Evolutionary conservation across 2,113 vertebrate genomes (phyloP).

Genomic region (Siphamia tubifer): DNA sequence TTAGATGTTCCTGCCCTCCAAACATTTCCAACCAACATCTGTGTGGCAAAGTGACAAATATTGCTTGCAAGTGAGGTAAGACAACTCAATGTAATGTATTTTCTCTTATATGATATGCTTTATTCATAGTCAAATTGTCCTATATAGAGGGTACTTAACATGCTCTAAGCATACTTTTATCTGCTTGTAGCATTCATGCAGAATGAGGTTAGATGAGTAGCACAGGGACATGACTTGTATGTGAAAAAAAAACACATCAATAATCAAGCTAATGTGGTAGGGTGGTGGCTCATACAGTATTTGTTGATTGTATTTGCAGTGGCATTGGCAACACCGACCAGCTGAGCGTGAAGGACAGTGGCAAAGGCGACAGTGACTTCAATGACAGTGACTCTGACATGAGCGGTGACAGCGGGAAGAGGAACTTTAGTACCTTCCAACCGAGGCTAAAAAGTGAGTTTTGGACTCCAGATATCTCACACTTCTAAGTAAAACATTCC

Average conservation of each 20-base stretch:
- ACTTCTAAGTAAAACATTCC: not conserved
- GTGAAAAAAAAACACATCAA: conserved; percentile 49
- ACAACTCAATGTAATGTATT: conserved; percentile 20
- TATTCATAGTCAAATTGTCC: conserved; percentile 13
- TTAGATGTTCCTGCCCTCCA: conserved; percentile 75
- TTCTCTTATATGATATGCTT: conserved; percentile 10
- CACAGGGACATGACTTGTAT: not conserved
- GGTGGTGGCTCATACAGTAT: conserved; percentile 59
- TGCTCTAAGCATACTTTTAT: conserved; percentile 10
- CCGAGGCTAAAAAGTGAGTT: conserved; percentile 67
- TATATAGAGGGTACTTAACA: conserved; percentile 28
- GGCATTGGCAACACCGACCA: conserved; percentile 76
- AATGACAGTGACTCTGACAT: conserved; percentile 79
- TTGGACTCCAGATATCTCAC: not conserved
- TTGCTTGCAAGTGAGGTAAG: conserved; percentile 80
- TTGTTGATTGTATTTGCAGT: conserved; percentile 69
- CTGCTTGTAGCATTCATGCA: conserved; percentile 16
- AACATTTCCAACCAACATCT: conserved; percentile 69
- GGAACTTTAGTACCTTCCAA: conserved; percentile 63
- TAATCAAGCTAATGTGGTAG: conserved; percentile 63
- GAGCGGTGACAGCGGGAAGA: conserved; percentile 72
- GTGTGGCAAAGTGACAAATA: conserved; percentile 75
- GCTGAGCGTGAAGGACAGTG: conserved; percentile 82
- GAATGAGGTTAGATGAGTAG: conserved; percentile 44
- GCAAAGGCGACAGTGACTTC: conserved; percentile 82